phyloP scores from a whole-genome alignment of 2,113 vertebrate genomes.

The Syngnathus typhle region DNA sequence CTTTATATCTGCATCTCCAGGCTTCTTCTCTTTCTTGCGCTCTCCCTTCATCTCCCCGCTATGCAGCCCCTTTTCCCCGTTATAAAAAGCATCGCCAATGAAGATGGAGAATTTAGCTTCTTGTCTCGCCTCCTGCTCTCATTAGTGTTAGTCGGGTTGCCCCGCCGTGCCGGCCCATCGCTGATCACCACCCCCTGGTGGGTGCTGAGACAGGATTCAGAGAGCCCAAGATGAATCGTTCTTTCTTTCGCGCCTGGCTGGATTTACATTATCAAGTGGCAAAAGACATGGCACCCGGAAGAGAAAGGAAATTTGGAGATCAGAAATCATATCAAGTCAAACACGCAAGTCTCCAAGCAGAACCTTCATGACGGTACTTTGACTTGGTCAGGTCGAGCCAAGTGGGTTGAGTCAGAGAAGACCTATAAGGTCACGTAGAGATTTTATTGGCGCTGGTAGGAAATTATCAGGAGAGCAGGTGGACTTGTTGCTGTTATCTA shows the following conservation, averaged over 20 bases:
- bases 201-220: conserved; percentile 33
- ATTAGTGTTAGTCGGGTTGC: conserved; percentile 27
- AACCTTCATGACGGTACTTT: too few species aligned
- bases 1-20: conserved; percentile 35
- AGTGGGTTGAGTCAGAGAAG: too few species aligned
- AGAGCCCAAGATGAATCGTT: conserved; percentile 64
- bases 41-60: conserved; percentile 29
- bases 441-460: too few species aligned
- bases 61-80: conserved; percentile 26
- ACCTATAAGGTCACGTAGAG: too few species aligned
- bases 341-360: too few species aligned
- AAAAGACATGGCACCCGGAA: too few species aligned
- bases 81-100: conserved; percentile 38
- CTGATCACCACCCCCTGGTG: conserved; percentile 23
- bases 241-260: conserved; percentile 27
- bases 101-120: conserved; percentile 17
- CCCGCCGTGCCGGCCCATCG: conserved; percentile 52
- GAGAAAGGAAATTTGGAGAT: too few species aligned
- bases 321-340: too few species aligned
- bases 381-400: too few species aligned
- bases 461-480: background rate
- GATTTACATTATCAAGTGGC: conserved; percentile 19
- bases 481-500: conserved; percentile 23
- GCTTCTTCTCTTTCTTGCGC: conserved; percentile 7
- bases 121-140: conserved; percentile 11